Percentiles rank a stretch among this genome's conserved stretches.
These are phyloP conservation scores for Andrena fulva DNA, from an alignment of 2,888 invertebrate genomes.

Conservation along the genomic window DNA sequence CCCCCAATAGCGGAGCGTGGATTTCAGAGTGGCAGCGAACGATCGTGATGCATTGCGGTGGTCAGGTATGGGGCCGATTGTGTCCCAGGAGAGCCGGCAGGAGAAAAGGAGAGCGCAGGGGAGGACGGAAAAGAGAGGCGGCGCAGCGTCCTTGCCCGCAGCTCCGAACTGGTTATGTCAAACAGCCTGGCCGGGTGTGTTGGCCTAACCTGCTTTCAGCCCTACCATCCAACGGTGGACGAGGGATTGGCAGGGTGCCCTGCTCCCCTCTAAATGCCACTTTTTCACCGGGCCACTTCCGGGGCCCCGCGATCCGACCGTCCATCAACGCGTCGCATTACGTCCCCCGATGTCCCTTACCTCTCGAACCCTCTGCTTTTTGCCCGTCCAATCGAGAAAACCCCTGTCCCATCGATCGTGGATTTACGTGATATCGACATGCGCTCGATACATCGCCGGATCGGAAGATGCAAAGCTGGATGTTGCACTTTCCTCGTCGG, in stretches of 20 bases:
- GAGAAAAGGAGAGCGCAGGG: constrained; percentile 30
- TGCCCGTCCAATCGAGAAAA: constrained; percentile 6
- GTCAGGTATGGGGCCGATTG: constrained; percentile 70
- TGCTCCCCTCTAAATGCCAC: constrained; percentile 60
- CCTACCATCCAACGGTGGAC: constrained; percentile 45
- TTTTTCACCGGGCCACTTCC: constrained; percentile 62
- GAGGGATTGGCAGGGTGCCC: constrained; percentile 46
- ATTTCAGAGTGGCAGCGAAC: constrained; percentile 57
- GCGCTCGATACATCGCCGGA: not conserved
- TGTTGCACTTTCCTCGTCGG: no score
- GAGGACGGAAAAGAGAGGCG: constrained; percentile 19
- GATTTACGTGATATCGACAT: constrained; percentile 10
- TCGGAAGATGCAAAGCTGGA: not conserved
- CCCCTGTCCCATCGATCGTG: not conserved
- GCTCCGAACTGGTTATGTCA: constrained; percentile 77
- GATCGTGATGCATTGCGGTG: constrained; percentile 67
- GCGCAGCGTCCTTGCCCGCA: constrained; percentile 70
- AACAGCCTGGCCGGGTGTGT: constrained; percentile 61
- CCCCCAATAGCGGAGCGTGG: constrained; percentile 2
- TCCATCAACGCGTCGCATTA: constrained; percentile 64
- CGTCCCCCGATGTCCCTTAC: constrained; percentile 36
- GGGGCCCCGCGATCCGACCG: constrained; percentile 52
- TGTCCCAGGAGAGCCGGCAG: constrained; percentile 51
- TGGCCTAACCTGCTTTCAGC: constrained; percentile 64
- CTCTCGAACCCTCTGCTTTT: constrained; percentile 39